phyloP scores from a whole-genome alignment of 2,113 vertebrate species.

The Pelecanoides urinatrix region DNA sequence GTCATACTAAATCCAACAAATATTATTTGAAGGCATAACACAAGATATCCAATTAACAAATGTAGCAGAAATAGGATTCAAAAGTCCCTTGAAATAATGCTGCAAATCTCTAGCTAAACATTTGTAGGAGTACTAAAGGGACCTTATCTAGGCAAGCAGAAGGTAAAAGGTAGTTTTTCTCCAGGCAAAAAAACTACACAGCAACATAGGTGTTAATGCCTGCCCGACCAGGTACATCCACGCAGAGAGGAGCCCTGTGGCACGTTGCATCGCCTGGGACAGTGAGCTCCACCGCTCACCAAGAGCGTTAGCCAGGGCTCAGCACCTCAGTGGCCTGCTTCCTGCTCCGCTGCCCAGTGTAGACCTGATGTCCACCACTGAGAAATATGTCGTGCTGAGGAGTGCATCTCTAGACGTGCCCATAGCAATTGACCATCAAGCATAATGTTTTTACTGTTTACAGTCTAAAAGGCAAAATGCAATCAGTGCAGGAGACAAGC shows the following conservation, averaged over 20 bases:
- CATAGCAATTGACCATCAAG: neutral
- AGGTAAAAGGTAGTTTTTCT: neutral
- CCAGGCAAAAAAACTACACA: neutral
- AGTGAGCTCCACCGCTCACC: neutral
- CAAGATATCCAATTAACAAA: neutral
- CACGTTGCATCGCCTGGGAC: accelerated
- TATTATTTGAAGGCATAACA: neutral
- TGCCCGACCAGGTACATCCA: neutral
- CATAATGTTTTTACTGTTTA: neutral
- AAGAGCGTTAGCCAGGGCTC: neutral
- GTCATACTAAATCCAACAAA: neutral
- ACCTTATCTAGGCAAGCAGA: neutral
- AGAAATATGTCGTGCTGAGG: accelerated
- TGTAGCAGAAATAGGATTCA: neutral
- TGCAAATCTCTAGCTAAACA: neutral
- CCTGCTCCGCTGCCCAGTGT: neutral
- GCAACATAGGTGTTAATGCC: neutral
- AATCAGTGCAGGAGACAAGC: neutral
- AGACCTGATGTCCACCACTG: neutral
- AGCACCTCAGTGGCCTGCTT: neutral
- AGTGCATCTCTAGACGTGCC: neutral
- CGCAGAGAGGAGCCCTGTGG: neutral
- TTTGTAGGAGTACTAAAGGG: neutral
- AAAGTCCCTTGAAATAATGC: neutral
- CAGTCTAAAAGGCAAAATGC: neutral